Conservation (phyloP, 2,113 vertebrate species). For the Thalassarche chlororhynchos region DNA sequence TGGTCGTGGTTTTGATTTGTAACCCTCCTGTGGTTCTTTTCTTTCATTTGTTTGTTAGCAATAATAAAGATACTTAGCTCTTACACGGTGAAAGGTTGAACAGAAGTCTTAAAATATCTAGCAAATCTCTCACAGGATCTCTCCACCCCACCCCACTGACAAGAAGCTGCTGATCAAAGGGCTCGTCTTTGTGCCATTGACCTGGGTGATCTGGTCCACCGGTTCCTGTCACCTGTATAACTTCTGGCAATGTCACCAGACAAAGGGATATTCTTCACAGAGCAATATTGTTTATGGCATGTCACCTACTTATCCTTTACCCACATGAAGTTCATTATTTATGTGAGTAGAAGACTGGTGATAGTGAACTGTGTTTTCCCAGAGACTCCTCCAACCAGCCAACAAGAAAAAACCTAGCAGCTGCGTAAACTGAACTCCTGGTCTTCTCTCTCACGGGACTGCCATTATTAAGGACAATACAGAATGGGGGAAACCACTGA, state of each 20-base stretch:
- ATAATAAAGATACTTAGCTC: not conserved
- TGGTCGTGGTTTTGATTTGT: not conserved
- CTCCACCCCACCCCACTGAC: rapidly evolving
- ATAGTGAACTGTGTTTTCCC: not conserved
- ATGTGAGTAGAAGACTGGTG: not conserved
- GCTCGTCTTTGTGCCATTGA: not conserved
- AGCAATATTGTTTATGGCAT: not conserved
- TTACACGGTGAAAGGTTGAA: not conserved
- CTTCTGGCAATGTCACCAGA: not conserved
- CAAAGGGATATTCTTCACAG: not conserved
- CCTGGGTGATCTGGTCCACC: not conserved
- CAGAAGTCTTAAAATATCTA: not conserved
- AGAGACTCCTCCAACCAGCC: not conserved
- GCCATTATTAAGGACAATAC: not conserved
- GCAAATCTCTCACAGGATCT: not conserved
- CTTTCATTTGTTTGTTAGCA: not conserved
- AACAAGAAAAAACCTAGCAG: not conserved
- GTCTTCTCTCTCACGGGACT: not conserved
- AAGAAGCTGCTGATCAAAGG: not conserved
- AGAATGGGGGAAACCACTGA: not conserved
- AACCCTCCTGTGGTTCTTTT: not conserved
- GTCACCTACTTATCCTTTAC: not conserved
- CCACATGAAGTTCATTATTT: not conserved
- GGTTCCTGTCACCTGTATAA: not conserved
- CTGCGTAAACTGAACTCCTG: not conserved